Percentiles rank a stretch among this genome's conserved stretches.
phyloP scores from a whole-genome alignment of 2,113 vertebrate genomes.

The Equus quagga region DNA sequence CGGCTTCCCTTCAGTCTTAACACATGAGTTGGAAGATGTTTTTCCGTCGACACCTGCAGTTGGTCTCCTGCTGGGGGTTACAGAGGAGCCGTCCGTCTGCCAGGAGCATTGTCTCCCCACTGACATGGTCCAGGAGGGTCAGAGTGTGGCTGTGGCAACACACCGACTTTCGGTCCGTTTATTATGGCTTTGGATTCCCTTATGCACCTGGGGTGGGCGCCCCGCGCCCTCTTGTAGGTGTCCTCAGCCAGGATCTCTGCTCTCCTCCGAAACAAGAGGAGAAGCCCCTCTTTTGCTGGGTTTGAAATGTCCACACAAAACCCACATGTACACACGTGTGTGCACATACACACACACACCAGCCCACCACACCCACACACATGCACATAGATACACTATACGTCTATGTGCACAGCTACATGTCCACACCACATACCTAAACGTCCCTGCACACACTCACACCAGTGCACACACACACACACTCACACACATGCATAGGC shows the following conservation, averaged over 20 bases:
- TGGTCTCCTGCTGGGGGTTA: neutral
- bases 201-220: accelerated
- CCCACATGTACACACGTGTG: too few species aligned
- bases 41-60: neutral
- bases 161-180: accelerated
- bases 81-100: neutral
- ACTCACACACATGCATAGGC: accelerated
- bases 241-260: neutral
- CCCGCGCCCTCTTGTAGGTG: neutral
- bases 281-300: neutral
- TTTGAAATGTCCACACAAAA: too few species aligned
- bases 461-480: accelerated
- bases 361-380: too few species aligned
- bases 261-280: neutral
- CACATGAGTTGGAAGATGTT: accelerated
- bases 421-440: neutral
- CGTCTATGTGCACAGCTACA: too few species aligned
- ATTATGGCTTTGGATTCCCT: neutral
- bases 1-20: neutral
- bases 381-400: too few species aligned
- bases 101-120: neutral
- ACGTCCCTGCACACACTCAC: accelerated
- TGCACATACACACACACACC: accelerated
- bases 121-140: neutral
- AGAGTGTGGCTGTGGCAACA: accelerated